Evolutionary conservation across 2,113 vertebrate genomes (phyloP).

Genomic region (Gambusia holbrooki): DNA sequence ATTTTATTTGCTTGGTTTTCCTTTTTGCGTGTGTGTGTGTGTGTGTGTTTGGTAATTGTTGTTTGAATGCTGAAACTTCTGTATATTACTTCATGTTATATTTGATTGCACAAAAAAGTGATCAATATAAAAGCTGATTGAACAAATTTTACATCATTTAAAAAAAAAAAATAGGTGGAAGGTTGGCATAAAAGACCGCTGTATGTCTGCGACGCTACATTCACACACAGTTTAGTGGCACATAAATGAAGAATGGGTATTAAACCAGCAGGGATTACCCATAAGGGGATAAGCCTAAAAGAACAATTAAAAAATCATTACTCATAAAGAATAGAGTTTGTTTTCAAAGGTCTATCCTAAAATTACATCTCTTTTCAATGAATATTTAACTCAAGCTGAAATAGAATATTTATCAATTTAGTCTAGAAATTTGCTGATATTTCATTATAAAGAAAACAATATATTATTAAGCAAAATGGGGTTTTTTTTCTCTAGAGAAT

Average conservation of each 20-base stretch:
- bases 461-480: neutral
- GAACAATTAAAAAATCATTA: slow-evolving; percentile 17
- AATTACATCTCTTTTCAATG: neutral
- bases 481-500: neutral
- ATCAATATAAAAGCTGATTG: neutral
- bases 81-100: neutral
- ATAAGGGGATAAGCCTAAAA: slow-evolving; percentile 16
- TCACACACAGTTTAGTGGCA: slow-evolving; percentile 14
- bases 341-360: neutral
- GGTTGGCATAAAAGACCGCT: no score
- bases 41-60: neutral
- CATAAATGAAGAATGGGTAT: slow-evolving; percentile 13
- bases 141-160: neutral
- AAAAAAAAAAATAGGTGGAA: no score
- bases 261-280: slow-evolving; percentile 24
- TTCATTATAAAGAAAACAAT: neutral
- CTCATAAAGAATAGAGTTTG: slow-evolving; percentile 1
- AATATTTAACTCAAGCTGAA: neutral
- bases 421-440: neutral
- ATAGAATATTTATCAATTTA: neutral
- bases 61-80: neutral
- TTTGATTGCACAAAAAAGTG: neutral
- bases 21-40: neutral
- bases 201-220: no score
- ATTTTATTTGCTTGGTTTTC: neutral